These are phyloP conservation scores for Oryzias celebensis DNA, from an alignment of 2,113 vertebrate species.

Conservation along the genomic window DNA sequence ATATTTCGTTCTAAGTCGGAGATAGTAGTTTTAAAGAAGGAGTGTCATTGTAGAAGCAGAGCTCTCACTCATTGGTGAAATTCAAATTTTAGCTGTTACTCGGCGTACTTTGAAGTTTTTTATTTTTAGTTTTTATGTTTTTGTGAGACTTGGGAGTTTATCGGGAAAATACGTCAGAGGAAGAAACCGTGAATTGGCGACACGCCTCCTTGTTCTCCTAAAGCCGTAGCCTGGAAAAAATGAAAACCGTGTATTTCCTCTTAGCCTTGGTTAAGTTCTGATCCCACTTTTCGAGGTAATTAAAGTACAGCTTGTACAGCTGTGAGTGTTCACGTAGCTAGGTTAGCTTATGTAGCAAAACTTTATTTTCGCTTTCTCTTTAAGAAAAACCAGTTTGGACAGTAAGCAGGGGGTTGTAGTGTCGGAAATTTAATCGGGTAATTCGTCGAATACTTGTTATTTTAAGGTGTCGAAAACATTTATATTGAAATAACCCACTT, in stretches of 20 bases:
- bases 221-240: not conserved
- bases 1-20: too few relatives aligned
- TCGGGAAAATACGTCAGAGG: too few relatives aligned
- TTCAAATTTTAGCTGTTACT: slow-evolving; percentile 41
- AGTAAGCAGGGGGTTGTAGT: not conserved
- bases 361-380: slow-evolving; percentile 14
- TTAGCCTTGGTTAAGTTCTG: slow-evolving; percentile 1
- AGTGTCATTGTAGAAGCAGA: not conserved
- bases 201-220: slow-evolving; percentile 28
- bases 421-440: not conserved
- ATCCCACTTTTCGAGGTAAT: slow-evolving; percentile 19
- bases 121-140: not conserved
- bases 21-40: too few relatives aligned
- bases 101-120: slow-evolving; percentile 1
- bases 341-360: not conserved
- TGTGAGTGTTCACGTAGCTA: not conserved
- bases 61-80: slow-evolving; percentile 12
- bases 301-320: slow-evolving; percentile 13
- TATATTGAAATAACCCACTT: not conserved
- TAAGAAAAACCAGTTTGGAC: slow-evolving; percentile 28
- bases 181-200: not conserved
- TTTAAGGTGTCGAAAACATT: not conserved
- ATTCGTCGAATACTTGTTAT: not conserved
- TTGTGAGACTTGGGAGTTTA: not conserved
- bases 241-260: slow-evolving; percentile 1